Conservation (phyloP, 64 coral and sea anemone genomes). For the Pocillopora damicornis region DNA sequence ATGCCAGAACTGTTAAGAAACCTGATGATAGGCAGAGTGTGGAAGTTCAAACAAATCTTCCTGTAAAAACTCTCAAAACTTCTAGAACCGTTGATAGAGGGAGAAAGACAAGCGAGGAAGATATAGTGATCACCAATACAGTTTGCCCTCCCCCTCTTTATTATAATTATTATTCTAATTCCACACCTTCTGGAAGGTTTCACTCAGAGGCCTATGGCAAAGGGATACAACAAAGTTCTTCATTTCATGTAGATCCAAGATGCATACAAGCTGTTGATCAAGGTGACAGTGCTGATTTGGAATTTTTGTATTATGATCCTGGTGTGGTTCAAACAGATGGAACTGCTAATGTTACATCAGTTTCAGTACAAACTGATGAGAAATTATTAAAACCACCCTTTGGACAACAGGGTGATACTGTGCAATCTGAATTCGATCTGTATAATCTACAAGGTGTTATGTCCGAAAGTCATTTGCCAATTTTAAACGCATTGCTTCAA, state of each 20-base stretch:
- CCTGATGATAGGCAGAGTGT: constrained; percentile 12
- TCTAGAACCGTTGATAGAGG: background rate
- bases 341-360: constrained; percentile 23
- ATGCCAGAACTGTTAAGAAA: background rate
- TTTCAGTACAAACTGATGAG: constrained; percentile 66
- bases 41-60: constrained; percentile 60
- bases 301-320: constrained; percentile 69
- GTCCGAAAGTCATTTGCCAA: constrained; percentile 25
- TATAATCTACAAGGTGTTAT: background rate
- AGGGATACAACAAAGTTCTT: background rate
- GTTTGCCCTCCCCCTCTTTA: constrained; percentile 81
- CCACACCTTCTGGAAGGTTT: background rate
- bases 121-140: constrained; percentile 75
- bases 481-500: constrained; percentile 75
- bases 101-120: constrained; percentile 34
- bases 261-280: background rate
- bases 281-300: constrained; percentile 20
- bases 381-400: background rate
- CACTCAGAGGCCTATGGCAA: background rate
- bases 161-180: constrained; percentile 57
- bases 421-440: background rate
- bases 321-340: constrained; percentile 60
- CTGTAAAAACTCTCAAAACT: background rate
- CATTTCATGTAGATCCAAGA: background rate
- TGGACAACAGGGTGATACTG: background rate